Evolutionary conservation across 2,888 invertebrate genomes (phyloP), one percentile per base, ranked within the genome.

Genomic region (Lordiphosa fenestrarum): DNA sequence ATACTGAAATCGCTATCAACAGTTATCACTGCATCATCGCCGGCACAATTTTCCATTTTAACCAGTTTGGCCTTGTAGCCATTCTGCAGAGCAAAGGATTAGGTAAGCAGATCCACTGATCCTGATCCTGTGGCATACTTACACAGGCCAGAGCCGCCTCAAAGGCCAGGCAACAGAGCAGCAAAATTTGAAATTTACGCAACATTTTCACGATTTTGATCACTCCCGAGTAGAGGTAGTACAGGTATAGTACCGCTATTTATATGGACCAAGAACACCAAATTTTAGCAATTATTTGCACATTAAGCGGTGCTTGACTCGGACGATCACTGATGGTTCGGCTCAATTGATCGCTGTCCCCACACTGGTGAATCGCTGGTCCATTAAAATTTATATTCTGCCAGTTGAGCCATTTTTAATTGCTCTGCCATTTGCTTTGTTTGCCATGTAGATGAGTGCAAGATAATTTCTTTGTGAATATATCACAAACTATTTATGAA

Each of bases 31-130:
- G 76, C 81, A 52, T 86, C 81, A 0, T 71, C 54, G 2, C 87
- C 88, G n/a, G 84, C 88, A 56, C 89, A 89, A 54, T 87, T 88
- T 50, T 87, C 87, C 46, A 87, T 33, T 54, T 87, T 87, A 1
- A 85, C 53, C 2, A 89, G 46, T 59, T 81, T 86, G 4, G 86
- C 83, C 65, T 89, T 89, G 59, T 85, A 89, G 49, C 89, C 89
- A 64, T 88, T 88, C 89, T 89, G 50, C 25, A 25, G 25, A 25
- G 25, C 25, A 25, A 25, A 25, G 25, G 7, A 25, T 25, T 6
- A 44, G 30, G 7, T 23, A 25, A 54, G 6, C 37, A 36, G 7
- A 35, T 15, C 3, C 2, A 25, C 15, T 1, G 37, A 25, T n/a
- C 12, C 21, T 41, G 6, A 25, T 13, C 33, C 10, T 15, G 21